Conservation (phyloP, 2,888 invertebrate species). For the Choreutis nemorana region DNA sequence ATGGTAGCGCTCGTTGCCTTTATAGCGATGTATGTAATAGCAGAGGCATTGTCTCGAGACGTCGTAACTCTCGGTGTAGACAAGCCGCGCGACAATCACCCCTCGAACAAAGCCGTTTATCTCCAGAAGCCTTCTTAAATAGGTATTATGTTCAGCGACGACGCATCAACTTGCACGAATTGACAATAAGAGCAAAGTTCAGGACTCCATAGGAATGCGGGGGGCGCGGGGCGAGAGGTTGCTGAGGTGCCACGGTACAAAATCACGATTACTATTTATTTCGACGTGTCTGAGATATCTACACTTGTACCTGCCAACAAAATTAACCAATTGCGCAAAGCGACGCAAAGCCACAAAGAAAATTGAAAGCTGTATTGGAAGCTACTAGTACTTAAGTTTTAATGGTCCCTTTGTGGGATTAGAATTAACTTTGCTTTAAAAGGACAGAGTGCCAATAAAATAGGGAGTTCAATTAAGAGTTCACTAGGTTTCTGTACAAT, state of each 20-base stretch:
- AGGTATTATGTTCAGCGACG: slow-evolving; percentile 22
- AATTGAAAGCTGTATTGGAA: slow-evolving; percentile 1
- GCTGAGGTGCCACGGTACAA: slow-evolving; percentile 41
- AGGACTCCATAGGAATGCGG: slow-evolving; percentile 58
- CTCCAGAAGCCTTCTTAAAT: slow-evolving; percentile 10
- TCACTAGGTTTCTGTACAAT: slow-evolving; percentile 26
- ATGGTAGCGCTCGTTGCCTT: too few species aligned
- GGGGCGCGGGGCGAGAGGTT: slow-evolving; percentile 36
- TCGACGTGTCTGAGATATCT: slow-evolving; percentile 40
- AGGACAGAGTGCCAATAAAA: slow-evolving; percentile 9
- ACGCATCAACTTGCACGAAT: slow-evolving; percentile 57
- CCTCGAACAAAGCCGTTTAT: slow-evolving; percentile 34
- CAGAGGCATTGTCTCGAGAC: slow-evolving; percentile 8
- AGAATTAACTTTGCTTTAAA: too few species aligned
- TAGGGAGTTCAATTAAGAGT: slow-evolving; percentile 13
- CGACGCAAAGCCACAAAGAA: slow-evolving; percentile 1
- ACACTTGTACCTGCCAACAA: slow-evolving; percentile 16
- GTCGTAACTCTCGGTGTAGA: slow-evolving; percentile 21
- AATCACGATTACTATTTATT: slow-evolving; percentile 59
- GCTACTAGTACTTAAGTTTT: too few species aligned
- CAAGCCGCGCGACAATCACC: slow-evolving; percentile 21
- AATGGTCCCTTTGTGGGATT: too few species aligned
- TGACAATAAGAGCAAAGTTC: slow-evolving; percentile 66
- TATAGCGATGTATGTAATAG: too few species aligned
- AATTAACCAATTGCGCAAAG: slow-evolving; percentile 23